Percentiles rank a stretch among this genome's conserved stretches.
Evolutionary conservation across 2,113 vertebrate species (phyloP).

Genomic region (Axis porcinus): DNA sequence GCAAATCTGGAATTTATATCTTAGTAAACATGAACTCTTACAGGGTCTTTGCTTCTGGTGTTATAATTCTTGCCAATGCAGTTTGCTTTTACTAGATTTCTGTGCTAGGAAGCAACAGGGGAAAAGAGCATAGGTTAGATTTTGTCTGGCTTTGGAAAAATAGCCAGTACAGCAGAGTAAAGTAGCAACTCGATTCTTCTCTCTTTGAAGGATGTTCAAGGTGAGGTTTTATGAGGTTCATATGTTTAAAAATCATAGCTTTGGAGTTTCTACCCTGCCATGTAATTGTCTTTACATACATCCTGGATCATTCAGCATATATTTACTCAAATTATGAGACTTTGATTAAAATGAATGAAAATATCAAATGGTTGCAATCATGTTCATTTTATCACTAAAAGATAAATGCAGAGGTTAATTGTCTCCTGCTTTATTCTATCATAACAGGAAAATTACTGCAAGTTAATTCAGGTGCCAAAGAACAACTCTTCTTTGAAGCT

Average conservation of each 20-base stretch:
- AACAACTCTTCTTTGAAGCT: slow-evolving; percentile 98
- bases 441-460: slow-evolving; percentile 93
- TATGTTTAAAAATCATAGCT: background rate
- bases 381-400: slow-evolving; percentile 31
- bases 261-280: background rate
- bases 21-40: background rate
- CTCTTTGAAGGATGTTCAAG: background rate
- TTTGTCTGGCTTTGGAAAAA: background rate
- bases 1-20: background rate
- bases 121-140: background rate
- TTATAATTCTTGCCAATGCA: background rate
- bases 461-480: slow-evolving; percentile 97
- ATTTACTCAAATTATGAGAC: background rate
- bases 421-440: slow-evolving; percentile 41
- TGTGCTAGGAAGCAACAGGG: background rate
- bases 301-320: background rate
- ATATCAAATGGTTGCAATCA: background rate
- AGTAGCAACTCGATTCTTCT: background rate
- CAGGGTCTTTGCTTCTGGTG: background rate
- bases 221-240: background rate
- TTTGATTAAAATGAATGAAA: slow-evolving; percentile 21
- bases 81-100: background rate
- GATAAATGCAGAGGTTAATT: slow-evolving; percentile 31
- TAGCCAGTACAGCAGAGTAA: background rate
- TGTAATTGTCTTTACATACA: background rate